phyloP scores from a whole-genome alignment of 2,888 invertebrate species.

The Synanthedon tipuliformis region DNA sequence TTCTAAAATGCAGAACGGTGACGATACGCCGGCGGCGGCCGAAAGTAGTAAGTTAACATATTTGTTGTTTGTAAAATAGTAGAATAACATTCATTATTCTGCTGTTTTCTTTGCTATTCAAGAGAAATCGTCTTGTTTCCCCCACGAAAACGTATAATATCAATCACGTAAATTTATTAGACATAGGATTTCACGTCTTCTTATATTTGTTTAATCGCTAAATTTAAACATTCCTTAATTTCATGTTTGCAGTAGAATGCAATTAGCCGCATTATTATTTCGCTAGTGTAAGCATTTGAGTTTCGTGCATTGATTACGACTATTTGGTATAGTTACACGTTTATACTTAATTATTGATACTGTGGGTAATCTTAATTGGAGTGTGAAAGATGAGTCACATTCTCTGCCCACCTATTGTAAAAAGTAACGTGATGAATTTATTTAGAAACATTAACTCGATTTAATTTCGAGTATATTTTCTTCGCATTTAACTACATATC shows the following conservation, averaged over 20 bases:
- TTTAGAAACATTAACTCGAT: too few species aligned
- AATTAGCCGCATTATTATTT: slow-evolving; percentile 22
- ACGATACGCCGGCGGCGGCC: slow-evolving; percentile 42
- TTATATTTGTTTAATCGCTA: slow-evolving; percentile 24
- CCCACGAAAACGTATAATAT: background rate
- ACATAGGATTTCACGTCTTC: slow-evolving; percentile 13
- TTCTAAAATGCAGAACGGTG: slow-evolving; percentile 64
- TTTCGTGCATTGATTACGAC: slow-evolving; percentile 51
- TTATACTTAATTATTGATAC: slow-evolving; percentile 48
- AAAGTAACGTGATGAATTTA: slow-evolving; percentile 15
- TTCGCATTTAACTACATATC: background rate
- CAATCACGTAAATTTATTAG: too few species aligned
- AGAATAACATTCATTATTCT: slow-evolving; percentile 38
- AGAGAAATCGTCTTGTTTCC: background rate
- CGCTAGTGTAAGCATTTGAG: slow-evolving; percentile 33
- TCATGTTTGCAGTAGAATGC: background rate
- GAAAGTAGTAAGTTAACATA: slow-evolving; percentile 49
- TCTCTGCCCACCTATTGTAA: slow-evolving; percentile 47
- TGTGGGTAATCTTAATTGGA: slow-evolving; percentile 61
- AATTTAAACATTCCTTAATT: slow-evolving; percentile 1
- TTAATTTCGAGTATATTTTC: too few species aligned
- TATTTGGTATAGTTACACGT: slow-evolving; percentile 53
- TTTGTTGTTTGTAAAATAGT: slow-evolving; percentile 44
- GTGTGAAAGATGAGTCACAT: slow-evolving; percentile 66
- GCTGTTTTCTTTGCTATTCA: slow-evolving; percentile 37